Conservation (phyloP, 2,113 vertebrate genomes). For the Notothenia rossii region DNA sequence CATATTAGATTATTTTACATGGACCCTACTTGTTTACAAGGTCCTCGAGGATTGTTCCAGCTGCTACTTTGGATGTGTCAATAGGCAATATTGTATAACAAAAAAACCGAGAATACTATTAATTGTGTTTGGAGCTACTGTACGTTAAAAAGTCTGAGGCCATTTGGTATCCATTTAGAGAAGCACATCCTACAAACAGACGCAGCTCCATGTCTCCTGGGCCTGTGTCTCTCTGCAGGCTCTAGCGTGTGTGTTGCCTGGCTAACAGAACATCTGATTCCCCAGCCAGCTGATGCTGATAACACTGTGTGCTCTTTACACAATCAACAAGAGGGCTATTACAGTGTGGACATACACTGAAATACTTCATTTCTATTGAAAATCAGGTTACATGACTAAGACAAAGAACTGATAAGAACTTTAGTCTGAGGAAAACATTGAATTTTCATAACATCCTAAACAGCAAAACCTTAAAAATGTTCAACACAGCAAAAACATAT, state of each 20-base stretch:
- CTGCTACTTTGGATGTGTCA: background rate
- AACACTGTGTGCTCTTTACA: slow-evolving; percentile 2
- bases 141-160: background rate
- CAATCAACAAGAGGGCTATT: background rate
- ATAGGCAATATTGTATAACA: background rate
- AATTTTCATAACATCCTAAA: background rate
- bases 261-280: slow-evolving; percentile 17
- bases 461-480: background rate
- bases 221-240: slow-evolving; percentile 25
- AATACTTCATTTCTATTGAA: background rate
- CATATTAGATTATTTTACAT: background rate
- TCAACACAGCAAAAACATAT: background rate
- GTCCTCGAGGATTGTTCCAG: background rate
- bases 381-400: too few species aligned
- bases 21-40: background rate
- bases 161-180: background rate
- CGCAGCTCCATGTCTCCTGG: slow-evolving; percentile 10
- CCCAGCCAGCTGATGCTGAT: slow-evolving; percentile 18
- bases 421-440: background rate
- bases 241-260: slow-evolving; percentile 40
- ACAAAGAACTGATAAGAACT: background rate
- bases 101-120: background rate
- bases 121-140: background rate
- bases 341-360: background rate
- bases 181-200: background rate